Evolutionary conservation across 1,140 invertebrate species (phyloP), one percentile per base, ranked within the genome.

Genomic region (Drosophila ohnishii): DNA sequence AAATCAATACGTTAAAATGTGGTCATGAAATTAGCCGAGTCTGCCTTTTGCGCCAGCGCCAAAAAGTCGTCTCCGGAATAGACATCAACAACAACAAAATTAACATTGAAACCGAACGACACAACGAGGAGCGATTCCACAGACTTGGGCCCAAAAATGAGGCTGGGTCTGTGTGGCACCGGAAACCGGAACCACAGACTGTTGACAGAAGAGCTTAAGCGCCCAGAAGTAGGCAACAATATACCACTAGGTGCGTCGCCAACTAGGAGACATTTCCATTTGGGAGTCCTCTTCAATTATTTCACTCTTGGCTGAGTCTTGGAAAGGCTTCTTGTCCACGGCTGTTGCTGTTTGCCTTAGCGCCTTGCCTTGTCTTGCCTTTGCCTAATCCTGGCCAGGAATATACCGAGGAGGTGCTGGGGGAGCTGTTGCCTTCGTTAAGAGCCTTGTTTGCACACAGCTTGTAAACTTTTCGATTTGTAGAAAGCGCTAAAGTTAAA

Each of bases 1-100:
- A 85, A 84, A 84, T 84, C 80, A 84, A 84, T 84, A 84, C 77
- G 77, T 85, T 76, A 72, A 80, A 85, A 77, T 84, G 80, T 84
- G 80, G 80, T 85, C 81, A 85, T 85, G 81, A 84, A 84, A 84
- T 84, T 84, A 84, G 80, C 79, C 63, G 78, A 69, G 75, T 70
- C 71, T 74, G 71, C 69, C 69, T 74, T 73, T 74, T 74, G 71
- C 71, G 71, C 63, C 80, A 83, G 80, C 80, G 80, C 80, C 80
- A 84, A 84, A 84, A 84, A 84, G 80, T 84, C 80, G 80, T 65
- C 40, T 65, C 47, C 7, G 57, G 57, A 65, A 75, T 66, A 65
- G 37, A 65, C 72, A 37, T 64, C 67, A 73, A 62, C 70, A 73
- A 73, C 61, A 64, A 64, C 61, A 61, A 25, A 72, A 51, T 53